Evolutionary conservation across 2,797 vertebrate species (phyloP).

Genomic region (Phrynocephalus guinanensis): DNA sequence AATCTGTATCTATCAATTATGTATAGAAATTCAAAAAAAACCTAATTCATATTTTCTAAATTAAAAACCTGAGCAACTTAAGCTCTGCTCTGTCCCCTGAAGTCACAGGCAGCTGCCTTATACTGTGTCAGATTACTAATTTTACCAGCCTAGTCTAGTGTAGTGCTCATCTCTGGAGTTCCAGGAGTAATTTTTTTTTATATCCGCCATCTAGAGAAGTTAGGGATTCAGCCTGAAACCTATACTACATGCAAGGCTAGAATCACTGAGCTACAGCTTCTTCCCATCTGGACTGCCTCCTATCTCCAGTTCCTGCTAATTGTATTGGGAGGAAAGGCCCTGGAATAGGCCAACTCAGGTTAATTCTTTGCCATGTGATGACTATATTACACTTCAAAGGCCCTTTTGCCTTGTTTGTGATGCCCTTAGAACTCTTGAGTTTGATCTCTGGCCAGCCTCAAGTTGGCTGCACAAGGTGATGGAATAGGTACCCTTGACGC

Average conservation of each 20-base stretch:
- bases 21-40: too few relatives aligned
- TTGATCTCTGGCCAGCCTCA: neutral
- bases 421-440: neutral
- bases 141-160: neutral
- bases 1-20: too few relatives aligned
- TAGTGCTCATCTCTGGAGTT: neutral
- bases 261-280: neutral
- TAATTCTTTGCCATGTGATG: neutral
- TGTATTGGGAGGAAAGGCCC: neutral
- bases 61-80: neutral
- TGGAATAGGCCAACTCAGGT: neutral
- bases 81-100: too few relatives aligned
- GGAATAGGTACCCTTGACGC: too few relatives aligned
- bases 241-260: neutral
- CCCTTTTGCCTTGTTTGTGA: neutral
- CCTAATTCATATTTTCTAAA: neutral
- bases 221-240: neutral
- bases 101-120: too few relatives aligned
- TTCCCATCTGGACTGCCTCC: neutral
- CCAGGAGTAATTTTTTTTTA: neutral
- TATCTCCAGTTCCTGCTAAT: too few relatives aligned
- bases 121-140: neutral
- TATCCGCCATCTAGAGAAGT: neutral
- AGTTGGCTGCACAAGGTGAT: too few relatives aligned
- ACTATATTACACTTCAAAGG: neutral